Base-by-base conservation (phyloP, 2,797 vertebrate species). In the Liparis tanakae region DNA sequence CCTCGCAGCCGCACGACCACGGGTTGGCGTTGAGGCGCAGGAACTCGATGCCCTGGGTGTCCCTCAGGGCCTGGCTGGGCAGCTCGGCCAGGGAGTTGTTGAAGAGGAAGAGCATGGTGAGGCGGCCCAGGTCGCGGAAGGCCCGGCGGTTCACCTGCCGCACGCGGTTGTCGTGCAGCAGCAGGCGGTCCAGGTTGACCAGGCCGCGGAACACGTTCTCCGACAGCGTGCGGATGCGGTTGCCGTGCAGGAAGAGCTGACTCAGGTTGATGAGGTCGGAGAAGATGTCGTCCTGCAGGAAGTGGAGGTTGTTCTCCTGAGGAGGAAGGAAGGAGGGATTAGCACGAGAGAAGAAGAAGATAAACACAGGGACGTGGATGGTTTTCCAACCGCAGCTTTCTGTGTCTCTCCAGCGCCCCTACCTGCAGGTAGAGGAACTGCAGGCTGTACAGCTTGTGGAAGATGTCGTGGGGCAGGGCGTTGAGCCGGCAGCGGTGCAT, bases 21-120 rank as follows among this genome's bases (percentile, higher is more conserved):
- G 97, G 97, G 89, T 98, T 98, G 81, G 95, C 96, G 46, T 98
- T 99, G 86, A 99, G 97, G 73, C 97, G 95, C 78, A 99, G 95
- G 93, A 98, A 99, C 93, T 98, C 95, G 0, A 99, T 96, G 53
- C 96, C 94, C 10, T 96, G 95, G 34, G 97, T 92, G 83, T 97
- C 96, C 4, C 96, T 94, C 90, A 99, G 94, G 9, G 96, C 93
- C 91, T 97, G 96, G 30, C 96, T 96, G 0, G 96, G 96, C 83
- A 98, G 89, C 70, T 97, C 96, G 0, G 93, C 92, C 92, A 99
- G 91, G 79, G 97, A 96, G 94, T 99, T 99, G 94, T 99, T 98
- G 93, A 99, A 99, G 79, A 99, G 96, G 92, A 98, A 99, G 74
- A 99, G 97, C 94, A 98, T 99, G 90, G 97, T 98, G 79, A 99